Evolutionary conservation across 2,888 invertebrate genomes (phyloP), one percentile per base, ranked within the genome.

Genomic region (Ditylenchus weischeri): DNA sequence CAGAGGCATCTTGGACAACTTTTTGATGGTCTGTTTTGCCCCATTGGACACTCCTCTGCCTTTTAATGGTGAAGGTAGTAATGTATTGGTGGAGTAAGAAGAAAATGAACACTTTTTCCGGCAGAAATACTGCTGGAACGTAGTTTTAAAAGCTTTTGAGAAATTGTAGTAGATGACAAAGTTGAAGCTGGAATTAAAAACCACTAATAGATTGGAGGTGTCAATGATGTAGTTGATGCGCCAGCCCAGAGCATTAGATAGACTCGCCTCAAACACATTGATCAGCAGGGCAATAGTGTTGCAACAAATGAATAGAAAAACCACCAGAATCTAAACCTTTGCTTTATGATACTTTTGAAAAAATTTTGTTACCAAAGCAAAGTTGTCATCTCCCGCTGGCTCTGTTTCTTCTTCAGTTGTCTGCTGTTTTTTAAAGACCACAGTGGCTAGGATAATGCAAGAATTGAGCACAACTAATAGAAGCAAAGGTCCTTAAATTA

Each of bases 121-220:
- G 47, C 68, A 19, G 47, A 80, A 72, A 64, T 77, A 77, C 35
- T 73, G 73, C 43, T 69, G 69, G 38, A 81, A 69, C 4, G 77
- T 79, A 61, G 70, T 65, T 13, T 78, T 76, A 61, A 81, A 83
- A 8, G 73, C 68, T 3, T 68, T 70, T 8, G 79, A 82, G 72
- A 79, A 83, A n/a, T 75, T 76, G 70, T 79, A 72, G 69, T 83
- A 83, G 62, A 83, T 83, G 54, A 79, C 75, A 65, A 83, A 79
- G 64, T 82, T 82, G 73, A 80, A 79, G 62, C 78, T 78, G 50
- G 79, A 79, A 69, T 83, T 83, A 68, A 80, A 77, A 8, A 83
- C 82, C 15, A 83, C 82, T 38, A 83, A 69, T 38, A 83, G 76
- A 61, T 83, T 83, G 48, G 79, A 79, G 10, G 78, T 61, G 73